These are phyloP conservation scores for Ormyrus labotus DNA, from an alignment of 2,888 invertebrate genomes.

Conservation along the genomic window DNA sequence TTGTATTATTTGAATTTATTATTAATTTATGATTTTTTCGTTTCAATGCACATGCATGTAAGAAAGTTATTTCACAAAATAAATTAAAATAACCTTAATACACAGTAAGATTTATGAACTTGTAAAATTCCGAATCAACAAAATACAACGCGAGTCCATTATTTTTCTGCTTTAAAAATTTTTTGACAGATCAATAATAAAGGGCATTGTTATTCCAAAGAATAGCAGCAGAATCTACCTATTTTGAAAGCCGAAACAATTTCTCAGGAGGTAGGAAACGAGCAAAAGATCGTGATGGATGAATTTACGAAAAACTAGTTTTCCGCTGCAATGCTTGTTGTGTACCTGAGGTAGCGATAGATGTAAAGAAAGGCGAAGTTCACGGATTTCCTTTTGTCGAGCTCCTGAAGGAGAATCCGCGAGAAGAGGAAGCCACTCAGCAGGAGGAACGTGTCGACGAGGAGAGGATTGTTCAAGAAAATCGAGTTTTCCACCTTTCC, in stretches of 20 bases:
- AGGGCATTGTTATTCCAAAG: conserved; percentile 28
- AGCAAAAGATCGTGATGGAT: conserved; percentile 32
- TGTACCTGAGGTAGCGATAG: conserved; percentile 83
- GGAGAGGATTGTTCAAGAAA: conserved; percentile 82
- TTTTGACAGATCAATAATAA: conserved; percentile 23
- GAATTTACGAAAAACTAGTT: conserved; percentile 36
- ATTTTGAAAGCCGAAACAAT: too few relatives aligned
- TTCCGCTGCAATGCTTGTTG: conserved; percentile 17
- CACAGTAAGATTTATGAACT: too few relatives aligned
- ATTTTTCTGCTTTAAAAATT: neutral
- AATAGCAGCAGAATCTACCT: conserved; percentile 1
- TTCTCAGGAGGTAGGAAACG: neutral
- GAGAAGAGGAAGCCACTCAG: conserved; percentile 84
- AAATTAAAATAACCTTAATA: too few relatives aligned
- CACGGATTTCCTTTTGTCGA: conserved; percentile 80
- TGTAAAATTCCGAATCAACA: too few relatives aligned
- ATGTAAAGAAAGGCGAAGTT: conserved; percentile 81
- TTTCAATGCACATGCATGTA: too few relatives aligned
- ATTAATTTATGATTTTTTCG: too few relatives aligned
- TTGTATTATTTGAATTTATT: too few relatives aligned
- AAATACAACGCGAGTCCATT: neutral
- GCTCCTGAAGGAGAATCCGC: conserved; percentile 81
- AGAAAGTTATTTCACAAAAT: too few relatives aligned
- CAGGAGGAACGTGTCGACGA: conserved; percentile 85
- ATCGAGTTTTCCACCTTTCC: conserved; percentile 79